phyloP scores from a whole-genome alignment of 1,140 invertebrate genomes.

The Acromyrmex heyeri region DNA sequence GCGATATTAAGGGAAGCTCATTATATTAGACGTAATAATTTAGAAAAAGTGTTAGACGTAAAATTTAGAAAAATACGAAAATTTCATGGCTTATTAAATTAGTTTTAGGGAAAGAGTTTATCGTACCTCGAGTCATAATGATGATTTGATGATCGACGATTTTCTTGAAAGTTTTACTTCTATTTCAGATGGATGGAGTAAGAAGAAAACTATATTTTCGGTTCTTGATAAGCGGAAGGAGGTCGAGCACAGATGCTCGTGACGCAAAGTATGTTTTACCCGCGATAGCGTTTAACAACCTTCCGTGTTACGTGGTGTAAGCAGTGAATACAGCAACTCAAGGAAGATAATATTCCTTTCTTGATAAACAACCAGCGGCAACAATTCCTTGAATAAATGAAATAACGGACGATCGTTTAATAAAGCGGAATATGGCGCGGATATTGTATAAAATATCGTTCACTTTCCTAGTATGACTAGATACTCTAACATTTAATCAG shows the following conservation, averaged over 20 bases:
- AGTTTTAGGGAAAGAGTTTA: too few relatives aligned
- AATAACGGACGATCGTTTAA: conserved; percentile 24
- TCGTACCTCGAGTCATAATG: not conserved
- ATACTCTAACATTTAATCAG: not conserved
- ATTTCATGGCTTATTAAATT: not conserved
- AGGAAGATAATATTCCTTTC: conserved; percentile 30
- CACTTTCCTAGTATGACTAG: not conserved
- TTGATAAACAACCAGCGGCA: conserved; percentile 44
- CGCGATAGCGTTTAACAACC: conserved; percentile 57
- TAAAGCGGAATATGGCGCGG: not conserved
- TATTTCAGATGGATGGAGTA: conserved; percentile 7
- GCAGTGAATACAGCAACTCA: conserved; percentile 21
- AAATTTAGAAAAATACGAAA: not conserved
- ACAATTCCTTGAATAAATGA: conserved; percentile 35
- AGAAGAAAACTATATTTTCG: conserved; percentile 53
- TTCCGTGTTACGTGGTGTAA: conserved; percentile 27
- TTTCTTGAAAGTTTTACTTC: conserved; percentile 1
- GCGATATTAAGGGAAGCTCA: not conserved
- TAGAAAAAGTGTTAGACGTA: too few relatives aligned
- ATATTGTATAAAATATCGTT: not conserved
- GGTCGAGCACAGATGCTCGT: conserved; percentile 64
- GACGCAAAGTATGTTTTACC: conserved; percentile 54
- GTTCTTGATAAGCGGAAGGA: conserved; percentile 66
- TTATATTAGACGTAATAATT: not conserved
- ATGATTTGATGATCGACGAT: not conserved